These are phyloP conservation scores for Reticulitermes lucifugus DNA, from an alignment of 2,888 invertebrate species.

Conservation along the genomic window DNA sequence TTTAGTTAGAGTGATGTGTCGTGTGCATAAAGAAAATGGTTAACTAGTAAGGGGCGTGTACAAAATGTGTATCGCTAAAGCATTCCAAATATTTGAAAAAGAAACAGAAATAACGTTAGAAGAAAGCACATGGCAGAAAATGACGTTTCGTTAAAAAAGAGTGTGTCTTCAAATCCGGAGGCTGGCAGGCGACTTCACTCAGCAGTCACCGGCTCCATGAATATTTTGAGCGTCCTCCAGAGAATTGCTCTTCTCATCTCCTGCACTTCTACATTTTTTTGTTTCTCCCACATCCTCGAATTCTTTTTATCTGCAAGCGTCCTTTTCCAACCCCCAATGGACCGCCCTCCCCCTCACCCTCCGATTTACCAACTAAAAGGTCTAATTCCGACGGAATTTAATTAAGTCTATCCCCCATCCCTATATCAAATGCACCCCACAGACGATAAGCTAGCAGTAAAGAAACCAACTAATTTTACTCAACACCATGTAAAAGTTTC, in stretches of 20 bases:
- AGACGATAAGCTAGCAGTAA: background rate
- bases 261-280: constrained; percentile 29
- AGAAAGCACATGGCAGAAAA: no score
- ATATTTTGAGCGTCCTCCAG: constrained; percentile 14
- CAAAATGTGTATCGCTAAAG: no score
- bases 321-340: constrained; percentile 46
- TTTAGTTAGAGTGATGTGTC: no score
- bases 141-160: no score
- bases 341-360: constrained; percentile 40
- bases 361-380: constrained; percentile 53
- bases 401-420: constrained; percentile 49
- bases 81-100: no score
- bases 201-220: background rate
- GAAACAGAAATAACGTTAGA: no score
- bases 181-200: no score
- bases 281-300: constrained; percentile 43
- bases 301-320: constrained; percentile 45
- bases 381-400: constrained; percentile 53
- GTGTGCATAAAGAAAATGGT: no score
- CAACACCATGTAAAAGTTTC: no score
- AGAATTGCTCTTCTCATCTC: constrained; percentile 20
- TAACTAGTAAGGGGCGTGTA: no score
- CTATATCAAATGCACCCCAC: constrained; percentile 20
- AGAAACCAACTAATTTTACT: no score
- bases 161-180: no score